Evolutionary conservation across 1,140 invertebrate genomes (phyloP).

Genomic region (Cephus cinctus): DNA sequence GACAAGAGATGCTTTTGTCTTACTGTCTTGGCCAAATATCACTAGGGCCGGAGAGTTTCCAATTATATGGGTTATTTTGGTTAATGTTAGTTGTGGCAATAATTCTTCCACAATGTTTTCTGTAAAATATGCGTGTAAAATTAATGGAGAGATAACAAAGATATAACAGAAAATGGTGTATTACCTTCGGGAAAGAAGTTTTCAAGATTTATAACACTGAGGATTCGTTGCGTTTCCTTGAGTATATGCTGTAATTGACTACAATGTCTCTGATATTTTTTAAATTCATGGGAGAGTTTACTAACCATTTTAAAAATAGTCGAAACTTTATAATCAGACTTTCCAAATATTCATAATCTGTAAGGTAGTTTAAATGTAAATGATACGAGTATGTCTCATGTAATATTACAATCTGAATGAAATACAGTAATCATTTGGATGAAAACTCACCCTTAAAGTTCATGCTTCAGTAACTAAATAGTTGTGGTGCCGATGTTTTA

Average conservation of each 20-base stretch:
- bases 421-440: too few relatives aligned
- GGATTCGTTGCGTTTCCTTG: constrained; percentile 65
- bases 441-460: too few relatives aligned
- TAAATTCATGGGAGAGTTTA: constrained; percentile 58
- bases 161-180: constrained; percentile 25
- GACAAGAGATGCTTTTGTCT: constrained; percentile 69
- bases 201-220: constrained; percentile 64
- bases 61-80: constrained; percentile 56
- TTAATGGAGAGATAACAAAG: constrained; percentile 6
- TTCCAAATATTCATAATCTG: too few relatives aligned
- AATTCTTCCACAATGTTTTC: constrained; percentile 55
- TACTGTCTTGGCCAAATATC: constrained; percentile 68
- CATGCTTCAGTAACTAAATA: too few relatives aligned
- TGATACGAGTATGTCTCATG: too few relatives aligned
- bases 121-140: constrained; percentile 29
- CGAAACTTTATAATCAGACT: too few relatives aligned
- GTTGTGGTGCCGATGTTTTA: too few relatives aligned
- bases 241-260: constrained; percentile 61
- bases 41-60: constrained; percentile 61
- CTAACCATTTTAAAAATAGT: constrained; percentile 53
- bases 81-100: constrained; percentile 53
- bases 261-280: constrained; percentile 55
- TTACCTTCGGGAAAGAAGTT: constrained; percentile 67
- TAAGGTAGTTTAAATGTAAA: too few relatives aligned
- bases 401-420: too few relatives aligned